phyloP scores from a whole-genome alignment of 2,113 vertebrate genomes.

The Gymnocephalus cernua region DNA sequence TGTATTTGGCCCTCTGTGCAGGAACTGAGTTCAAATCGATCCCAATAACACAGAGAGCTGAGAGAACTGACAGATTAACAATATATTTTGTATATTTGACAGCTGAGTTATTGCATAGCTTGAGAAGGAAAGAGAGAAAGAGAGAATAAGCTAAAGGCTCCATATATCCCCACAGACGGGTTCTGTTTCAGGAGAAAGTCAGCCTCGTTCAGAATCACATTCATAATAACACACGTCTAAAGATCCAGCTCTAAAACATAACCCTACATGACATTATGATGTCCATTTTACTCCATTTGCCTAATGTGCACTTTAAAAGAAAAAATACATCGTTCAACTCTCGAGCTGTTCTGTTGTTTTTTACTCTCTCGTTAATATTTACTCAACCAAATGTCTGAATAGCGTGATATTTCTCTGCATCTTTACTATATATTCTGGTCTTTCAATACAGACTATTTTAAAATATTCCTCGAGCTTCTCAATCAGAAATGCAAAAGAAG shows the following conservation, averaged over 20 bases:
- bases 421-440: not conserved
- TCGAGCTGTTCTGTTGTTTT: not conserved
- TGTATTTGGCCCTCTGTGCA: slow-evolving; percentile 7
- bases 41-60: slow-evolving; percentile 28
- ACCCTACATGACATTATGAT: not conserved
- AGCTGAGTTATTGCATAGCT: not conserved
- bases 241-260: not conserved
- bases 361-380: not conserved
- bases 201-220: not conserved
- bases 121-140: not conserved
- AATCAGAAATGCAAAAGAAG: not conserved
- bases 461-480: not conserved
- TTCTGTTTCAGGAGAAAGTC: not conserved
- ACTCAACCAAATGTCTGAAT: not conserved
- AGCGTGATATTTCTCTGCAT: too few relatives aligned
- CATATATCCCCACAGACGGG: not conserved
- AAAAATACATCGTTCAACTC: not conserved
- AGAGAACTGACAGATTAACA: not conserved
- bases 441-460: not conserved
- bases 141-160: not conserved
- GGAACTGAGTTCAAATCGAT: slow-evolving; percentile 33
- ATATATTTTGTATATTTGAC: not conserved
- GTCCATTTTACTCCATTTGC: not conserved
- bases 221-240: not conserved
- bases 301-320: not conserved